Base-by-base conservation (phyloP, 2,113 vertebrate species). In the Muscicapa adusta region DNA sequence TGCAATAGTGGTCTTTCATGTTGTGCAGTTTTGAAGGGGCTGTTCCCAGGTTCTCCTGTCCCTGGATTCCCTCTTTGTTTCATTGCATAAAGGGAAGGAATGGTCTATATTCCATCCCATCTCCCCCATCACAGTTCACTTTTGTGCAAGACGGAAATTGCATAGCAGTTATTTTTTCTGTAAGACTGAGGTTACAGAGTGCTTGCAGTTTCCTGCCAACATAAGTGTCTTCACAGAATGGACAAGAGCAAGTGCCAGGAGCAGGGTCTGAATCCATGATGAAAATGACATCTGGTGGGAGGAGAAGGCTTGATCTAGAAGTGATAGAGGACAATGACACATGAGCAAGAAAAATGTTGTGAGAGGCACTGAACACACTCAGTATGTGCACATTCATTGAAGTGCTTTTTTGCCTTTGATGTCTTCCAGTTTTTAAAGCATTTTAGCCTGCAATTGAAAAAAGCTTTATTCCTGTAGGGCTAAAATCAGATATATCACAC, bases 1-100 rank as follows among this genome's bases (percentile, higher is more conserved):
- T 14, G 16, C 45, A 62, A 14, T 7, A 65, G 33, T 5, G 4
- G 9, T 26, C 25, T 81, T 84, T 19, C 0, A 0, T 26, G 16
- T 57, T 62, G 20, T 50, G 38, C 24, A 57, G 19, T 66, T 38
- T 16, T 47, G 34, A 74, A 48, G 40, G 13, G 18, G 18, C 48
- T 47, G 6, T 83, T 80, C 43, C 72, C 31, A 58, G 11, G 13
- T 45, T 61, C 43, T 73, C 14, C 26, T 57, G 14, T 26, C 24
- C 51, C n/a, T 38, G 25, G 24, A 57, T 47, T 60, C 51, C 10
- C 15, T 82, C 50, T 42, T 81, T 4, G 0, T 20, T 63, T 40
- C 14, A 1, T 29, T 74, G 34, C 28, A 45, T 26, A 20, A 67
- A 71, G 28, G 22, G 18, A 71, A 81, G 33, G 29, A 72, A 26